Base-by-base conservation (phyloP, 1,140 invertebrate genomes). In the Dreissena rostriformis region DNA sequence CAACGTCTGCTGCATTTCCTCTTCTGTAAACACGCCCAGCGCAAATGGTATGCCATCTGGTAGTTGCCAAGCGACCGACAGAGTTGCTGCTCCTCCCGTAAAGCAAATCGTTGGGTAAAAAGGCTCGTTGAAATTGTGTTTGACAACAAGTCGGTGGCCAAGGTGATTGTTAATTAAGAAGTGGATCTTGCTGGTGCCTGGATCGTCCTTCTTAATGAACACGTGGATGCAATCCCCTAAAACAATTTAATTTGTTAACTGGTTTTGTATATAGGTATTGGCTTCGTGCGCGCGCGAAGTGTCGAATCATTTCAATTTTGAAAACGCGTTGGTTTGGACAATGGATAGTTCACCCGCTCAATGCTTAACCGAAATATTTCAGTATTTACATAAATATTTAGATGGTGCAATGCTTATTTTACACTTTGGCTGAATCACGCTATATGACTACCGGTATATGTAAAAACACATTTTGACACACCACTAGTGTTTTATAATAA, bases 101-200 rank as follows among this genome's bases (percentile, higher is more conserved):
- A 61, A 61, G 57, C 57, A 61, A 61, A 61, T 24, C 17, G 22
- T 61, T n/a, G 57, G 57, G 57, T 61, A 61, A 12, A n/a, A 61
- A n/a, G 57, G 17, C 6, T 61, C 57, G 57, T 6, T 19, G 22
- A 61, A 24, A 24, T 61, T 61, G 57, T 61, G 57, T 11, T 61
- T 61, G 17, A 61, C 17, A 2, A 61, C 57, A 61, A 61, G 17
- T n/a, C 57, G 57, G 17, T 61, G 57, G 17, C 57, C 57, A 61
- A 61, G 4, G 22, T 19, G 22, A 24, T 61, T 61, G 57, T 61
- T 61, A 12, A 61, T 24, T 61, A 61, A 61, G 57, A 61, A 61
- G 57, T 61, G 22, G 22, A 61, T 24, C 22, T 61, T 24, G 57
- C 17, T 61, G 17, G 17, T 24, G 17, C 57, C 57, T 24, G 17